Evolutionary conservation across 1,140 invertebrate species (phyloP).

Genomic region (Neotoxoptera formosana): DNA sequence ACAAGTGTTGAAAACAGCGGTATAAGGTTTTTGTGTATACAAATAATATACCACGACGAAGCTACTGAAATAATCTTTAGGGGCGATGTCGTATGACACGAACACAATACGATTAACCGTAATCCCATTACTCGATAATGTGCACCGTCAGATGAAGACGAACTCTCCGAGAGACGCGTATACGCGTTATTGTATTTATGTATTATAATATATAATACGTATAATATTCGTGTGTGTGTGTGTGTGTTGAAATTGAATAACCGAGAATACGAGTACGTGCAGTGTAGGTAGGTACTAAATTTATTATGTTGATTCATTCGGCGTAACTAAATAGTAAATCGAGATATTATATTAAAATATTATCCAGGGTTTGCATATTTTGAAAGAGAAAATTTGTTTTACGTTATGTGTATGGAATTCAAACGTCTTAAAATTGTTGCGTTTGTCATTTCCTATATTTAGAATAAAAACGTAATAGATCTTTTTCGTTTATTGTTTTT

Average conservation of each 20-base stretch:
- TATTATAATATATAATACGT: background rate
- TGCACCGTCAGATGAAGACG: background rate
- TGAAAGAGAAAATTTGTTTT: too few species aligned
- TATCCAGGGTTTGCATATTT: too few species aligned
- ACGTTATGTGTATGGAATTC: too few species aligned
- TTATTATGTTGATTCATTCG: background rate
- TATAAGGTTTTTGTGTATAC: background rate
- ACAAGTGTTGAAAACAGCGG: background rate
- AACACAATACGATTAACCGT: conserved; percentile 4
- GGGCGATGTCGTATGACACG: background rate
- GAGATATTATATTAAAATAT: background rate
- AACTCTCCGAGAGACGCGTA: background rate
- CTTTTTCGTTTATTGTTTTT: too few species aligned
- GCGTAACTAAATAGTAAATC: background rate
- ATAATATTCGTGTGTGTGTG: background rate
- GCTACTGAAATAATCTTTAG: background rate
- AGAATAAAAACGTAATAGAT: too few species aligned
- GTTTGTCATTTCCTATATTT: too few species aligned
- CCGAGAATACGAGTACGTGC: background rate
- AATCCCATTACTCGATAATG: conserved; percentile 22
- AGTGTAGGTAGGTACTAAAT: background rate
- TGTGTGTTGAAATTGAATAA: background rate
- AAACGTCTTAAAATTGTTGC: too few species aligned
- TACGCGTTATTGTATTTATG: background rate
- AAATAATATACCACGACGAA: background rate